Evolutionary conservation across 2,888 invertebrate species (phyloP), one percentile per base, ranked within the genome.

Genomic region (Diloba caeruleocephala): DNA sequence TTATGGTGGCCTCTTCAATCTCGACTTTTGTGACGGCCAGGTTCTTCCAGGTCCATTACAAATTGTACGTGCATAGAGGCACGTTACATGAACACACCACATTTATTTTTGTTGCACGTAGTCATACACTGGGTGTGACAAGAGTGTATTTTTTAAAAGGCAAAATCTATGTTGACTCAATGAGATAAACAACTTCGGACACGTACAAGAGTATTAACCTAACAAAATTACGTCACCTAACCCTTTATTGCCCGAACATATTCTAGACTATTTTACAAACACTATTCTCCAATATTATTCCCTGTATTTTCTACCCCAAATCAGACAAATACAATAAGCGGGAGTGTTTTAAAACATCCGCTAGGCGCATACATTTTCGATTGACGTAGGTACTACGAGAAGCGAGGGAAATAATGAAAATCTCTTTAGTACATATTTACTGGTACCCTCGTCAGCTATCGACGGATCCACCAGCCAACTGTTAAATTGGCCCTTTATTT

Each of bases 391-490:
- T 61, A 46, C 23, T 17, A 48, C 2, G 9, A 39, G 55, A 46
- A 46, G 5, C 31, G 63, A 39, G 41, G 55, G 29, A 63, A 63
- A 68, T 68, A 63, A 63, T 63, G 63, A 69, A 64, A 65, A 69
- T 64, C 70, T 64, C 70, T 63, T 69, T 63, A 69, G 56, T 50
- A 45, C 46, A 37, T 68, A 68, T 62, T 63, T 61, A 61, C 63
- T 41, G 21, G 7, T 42, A 65, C 64, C 64, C 64, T 65, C 57
- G 70, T 65, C 64, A 65, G 43, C 12, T 12, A 44, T 64, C 64
- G 64, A 64, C 45, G 48, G 57, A 69, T 64, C 44, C 39, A 48
- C 51, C 48, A 57, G 28, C 64, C 51, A 48, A 65, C 70, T 65
- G 64, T 51, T 65, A 65, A 69, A 65, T 65, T 65, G 63, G 51